Percentiles rank a stretch among this genome's conserved stretches.
phyloP scores from a whole-genome alignment of 92 coral and sea anemone genomes.

The Siderastrea siderea region DNA sequence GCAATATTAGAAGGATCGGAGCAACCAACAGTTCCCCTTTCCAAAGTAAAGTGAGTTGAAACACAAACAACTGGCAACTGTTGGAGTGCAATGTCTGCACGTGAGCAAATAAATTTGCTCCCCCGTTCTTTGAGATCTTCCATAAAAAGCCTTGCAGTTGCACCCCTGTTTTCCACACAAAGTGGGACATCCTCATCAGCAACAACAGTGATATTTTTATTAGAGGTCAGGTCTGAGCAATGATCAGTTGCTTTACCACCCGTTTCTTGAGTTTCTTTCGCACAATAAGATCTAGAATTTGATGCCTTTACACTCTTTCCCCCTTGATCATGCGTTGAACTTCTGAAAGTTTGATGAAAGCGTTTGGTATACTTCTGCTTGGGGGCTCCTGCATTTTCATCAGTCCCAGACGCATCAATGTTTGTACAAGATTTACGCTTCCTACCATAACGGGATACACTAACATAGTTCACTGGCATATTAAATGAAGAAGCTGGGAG shows the following conservation, averaged over 20 bases:
- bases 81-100: constrained; percentile 29
- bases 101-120: constrained; percentile 40
- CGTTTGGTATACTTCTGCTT: not conserved
- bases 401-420: not conserved
- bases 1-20: constrained; percentile 25
- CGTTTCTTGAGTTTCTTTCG: too few relatives aligned
- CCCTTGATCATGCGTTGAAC: not conserved
- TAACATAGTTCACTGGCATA: constrained; percentile 9
- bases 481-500: constrained; percentile 50
- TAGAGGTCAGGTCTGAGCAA: not conserved
- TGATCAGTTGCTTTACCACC: not conserved
- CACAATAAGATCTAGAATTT: not conserved
- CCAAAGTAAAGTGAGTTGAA: constrained; percentile 21
- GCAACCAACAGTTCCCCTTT: constrained; percentile 23
- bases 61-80: not conserved
- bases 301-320: not conserved
- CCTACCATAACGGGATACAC: constrained; percentile 32
- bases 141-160: not conserved
- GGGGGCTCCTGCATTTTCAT: not conserved
- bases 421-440: constrained; percentile 15
- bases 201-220: constrained; percentile 15
- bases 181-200: constrained; percentile 15
- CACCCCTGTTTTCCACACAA: constrained; percentile 17
- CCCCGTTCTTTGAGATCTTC: constrained; percentile 26
- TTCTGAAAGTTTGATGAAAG: not conserved